phyloP scores from a whole-genome alignment of 2,797 vertebrate genomes.

The Ptychobarbus kaznakovi region DNA sequence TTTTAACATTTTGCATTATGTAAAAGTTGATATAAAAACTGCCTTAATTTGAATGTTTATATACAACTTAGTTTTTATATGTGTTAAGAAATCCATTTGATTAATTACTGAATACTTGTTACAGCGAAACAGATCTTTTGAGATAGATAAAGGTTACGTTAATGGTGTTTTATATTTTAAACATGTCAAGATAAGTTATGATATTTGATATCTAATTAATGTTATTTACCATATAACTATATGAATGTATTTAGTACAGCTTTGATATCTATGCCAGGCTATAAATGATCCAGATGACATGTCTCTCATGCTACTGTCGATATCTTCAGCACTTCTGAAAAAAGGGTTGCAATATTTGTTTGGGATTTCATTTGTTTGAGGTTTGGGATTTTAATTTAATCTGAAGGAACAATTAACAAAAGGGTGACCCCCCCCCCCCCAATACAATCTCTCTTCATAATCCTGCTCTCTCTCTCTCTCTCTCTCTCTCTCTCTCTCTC shows the following conservation, averaged over 20 bases:
- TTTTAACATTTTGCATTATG: neutral
- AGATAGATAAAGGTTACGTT: neutral
- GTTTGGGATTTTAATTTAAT: neutral
- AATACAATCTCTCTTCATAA: neutral
- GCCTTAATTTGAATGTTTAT: neutral
- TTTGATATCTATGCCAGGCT: neutral
- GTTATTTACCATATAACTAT: neutral
- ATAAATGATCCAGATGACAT: neutral
- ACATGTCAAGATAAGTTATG: neutral
- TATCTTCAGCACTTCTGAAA: too few species aligned
- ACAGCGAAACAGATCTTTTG: neutral
- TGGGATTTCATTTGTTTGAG: too few species aligned
- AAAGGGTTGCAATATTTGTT: too few species aligned
- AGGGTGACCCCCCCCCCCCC: neutral
- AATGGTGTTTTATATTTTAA: neutral
- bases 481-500: neutral
- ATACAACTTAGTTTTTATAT: too few species aligned
- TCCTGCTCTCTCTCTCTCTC: neutral
- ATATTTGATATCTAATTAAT: neutral
- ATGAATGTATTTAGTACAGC: neutral
- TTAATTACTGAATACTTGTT: neutral
- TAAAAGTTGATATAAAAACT: neutral
- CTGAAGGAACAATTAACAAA: neutral
- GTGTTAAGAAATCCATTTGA: neutral
- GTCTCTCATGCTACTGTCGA: neutral